Evolutionary conservation across 2,888 invertebrate genomes (phyloP).

Genomic region (Cerastoderma edule): DNA sequence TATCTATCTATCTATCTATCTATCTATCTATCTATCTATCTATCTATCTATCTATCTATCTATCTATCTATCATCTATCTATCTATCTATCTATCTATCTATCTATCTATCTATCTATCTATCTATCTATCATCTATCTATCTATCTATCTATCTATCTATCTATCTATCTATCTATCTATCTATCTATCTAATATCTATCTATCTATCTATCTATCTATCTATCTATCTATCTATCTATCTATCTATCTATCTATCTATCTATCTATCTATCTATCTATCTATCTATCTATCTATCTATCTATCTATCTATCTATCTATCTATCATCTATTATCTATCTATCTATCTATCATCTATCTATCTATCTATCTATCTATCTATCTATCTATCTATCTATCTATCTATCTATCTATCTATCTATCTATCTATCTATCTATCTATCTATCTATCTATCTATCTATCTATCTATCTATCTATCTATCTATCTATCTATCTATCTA

Average conservation of each 20-base stretch:
- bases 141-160: no score
- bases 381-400: slow-evolving; percentile 3
- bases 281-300: slow-evolving; percentile 2
- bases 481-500: slow-evolving; percentile 3
- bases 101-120: no score
- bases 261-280: slow-evolving; percentile 4
- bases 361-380: slow-evolving; percentile 4
- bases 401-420: slow-evolving; percentile 9
- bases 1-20: no score
- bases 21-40: no score
- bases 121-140: no score
- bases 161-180: no score
- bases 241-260: slow-evolving; percentile 9
- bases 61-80: no score
- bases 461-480: slow-evolving; percentile 6
- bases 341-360: slow-evolving; percentile 4
- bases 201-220: slow-evolving; percentile 9
- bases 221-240: slow-evolving; percentile 9
- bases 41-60: no score
- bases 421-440: slow-evolving; percentile 6
- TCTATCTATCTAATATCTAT: background rate
- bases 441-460: slow-evolving; percentile 9
- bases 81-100: no score
- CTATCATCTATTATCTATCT: background rate
- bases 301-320: background rate